phyloP scores from a whole-genome alignment of 2,113 vertebrate species.

The Brienomyrus brachyistius region DNA sequence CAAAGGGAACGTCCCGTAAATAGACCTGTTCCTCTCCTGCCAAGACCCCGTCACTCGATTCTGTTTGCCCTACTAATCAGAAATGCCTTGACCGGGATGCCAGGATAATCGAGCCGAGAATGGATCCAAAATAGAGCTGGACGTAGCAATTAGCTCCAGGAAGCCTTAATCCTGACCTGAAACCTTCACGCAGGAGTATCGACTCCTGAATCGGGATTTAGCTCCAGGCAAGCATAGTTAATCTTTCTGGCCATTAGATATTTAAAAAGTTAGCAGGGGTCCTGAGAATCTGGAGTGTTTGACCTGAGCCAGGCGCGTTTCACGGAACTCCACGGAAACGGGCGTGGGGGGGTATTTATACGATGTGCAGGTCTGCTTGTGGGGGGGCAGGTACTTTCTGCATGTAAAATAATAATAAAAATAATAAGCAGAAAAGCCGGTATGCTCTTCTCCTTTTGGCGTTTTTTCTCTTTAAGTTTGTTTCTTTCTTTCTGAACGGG shows the following conservation, averaged over 20 bases:
- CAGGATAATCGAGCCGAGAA: not conserved
- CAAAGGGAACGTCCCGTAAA: not conserved
- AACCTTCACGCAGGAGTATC: not conserved
- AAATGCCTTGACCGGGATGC: not conserved
- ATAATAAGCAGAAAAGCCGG: not conserved
- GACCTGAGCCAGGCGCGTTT: not conserved
- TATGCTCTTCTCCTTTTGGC: not conserved
- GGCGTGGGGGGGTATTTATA: not conserved
- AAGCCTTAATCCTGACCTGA: not conserved
- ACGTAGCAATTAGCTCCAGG: not conserved
- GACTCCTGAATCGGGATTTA: not conserved
- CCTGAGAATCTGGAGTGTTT: not conserved
- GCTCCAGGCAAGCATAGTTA: slow-evolving; percentile 13
- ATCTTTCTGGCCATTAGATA: slow-evolving; percentile 8
- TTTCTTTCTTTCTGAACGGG: not conserved
- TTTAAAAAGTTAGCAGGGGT: slow-evolving; percentile 6
- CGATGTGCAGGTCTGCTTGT: not conserved
- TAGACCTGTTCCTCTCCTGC: not conserved
- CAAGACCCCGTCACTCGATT: not conserved
- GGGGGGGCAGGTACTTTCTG: not conserved
- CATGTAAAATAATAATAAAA: not conserved
- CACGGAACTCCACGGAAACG: not conserved
- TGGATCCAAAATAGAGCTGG: not conserved
- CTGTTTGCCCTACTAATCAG: not conserved
- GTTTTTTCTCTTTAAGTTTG: not conserved